phyloP scores from a whole-genome alignment of 1,140 invertebrate species.

The Brachionus manjavacas region DNA sequence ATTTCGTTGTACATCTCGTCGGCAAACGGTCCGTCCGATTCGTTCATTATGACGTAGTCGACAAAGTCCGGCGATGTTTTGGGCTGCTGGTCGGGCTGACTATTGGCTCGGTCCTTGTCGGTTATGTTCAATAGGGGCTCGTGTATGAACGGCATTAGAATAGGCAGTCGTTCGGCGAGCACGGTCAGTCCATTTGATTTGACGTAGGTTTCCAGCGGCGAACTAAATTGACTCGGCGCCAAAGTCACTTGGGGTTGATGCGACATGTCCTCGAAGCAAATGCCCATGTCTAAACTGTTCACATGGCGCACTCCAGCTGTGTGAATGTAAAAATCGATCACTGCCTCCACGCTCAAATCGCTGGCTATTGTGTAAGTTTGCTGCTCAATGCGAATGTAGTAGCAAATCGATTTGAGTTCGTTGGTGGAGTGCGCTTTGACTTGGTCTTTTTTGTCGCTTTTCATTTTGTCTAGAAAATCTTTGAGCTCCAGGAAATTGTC shows the following conservation, averaged over 20 bases:
- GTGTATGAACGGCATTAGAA: constrained; percentile 65
- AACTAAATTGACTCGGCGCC: constrained; percentile 57
- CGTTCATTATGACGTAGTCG: constrained; percentile 44
- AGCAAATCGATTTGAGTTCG: neutral
- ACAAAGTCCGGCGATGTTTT: constrained; percentile 20
- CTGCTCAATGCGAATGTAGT: neutral
- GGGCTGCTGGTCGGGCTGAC: constrained; percentile 47
- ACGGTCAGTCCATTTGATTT: constrained; percentile 77
- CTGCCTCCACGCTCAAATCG: neutral
- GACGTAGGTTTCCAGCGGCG: constrained; percentile 74
- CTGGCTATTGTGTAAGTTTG: neutral
- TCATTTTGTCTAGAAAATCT: neutral
- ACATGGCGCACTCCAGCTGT: neutral
- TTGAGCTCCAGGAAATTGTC: neutral
- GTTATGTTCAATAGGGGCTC: constrained; percentile 30
- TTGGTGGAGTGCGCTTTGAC: constrained; percentile 50
- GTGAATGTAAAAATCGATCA: neutral
- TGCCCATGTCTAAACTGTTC: neutral
- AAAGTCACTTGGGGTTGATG: constrained; percentile 36
- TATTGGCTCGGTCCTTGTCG: constrained; percentile 63
- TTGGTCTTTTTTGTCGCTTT: neutral
- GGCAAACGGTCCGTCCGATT: constrained; percentile 47
- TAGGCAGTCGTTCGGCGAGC: constrained; percentile 75
- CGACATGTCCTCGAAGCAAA: neutral
- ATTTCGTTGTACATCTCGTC: constrained; percentile 46